Evolutionary conservation across 2,888 invertebrate genomes (phyloP), one percentile per base, ranked within the genome.

Genomic region (Synergus laeviventris): DNA sequence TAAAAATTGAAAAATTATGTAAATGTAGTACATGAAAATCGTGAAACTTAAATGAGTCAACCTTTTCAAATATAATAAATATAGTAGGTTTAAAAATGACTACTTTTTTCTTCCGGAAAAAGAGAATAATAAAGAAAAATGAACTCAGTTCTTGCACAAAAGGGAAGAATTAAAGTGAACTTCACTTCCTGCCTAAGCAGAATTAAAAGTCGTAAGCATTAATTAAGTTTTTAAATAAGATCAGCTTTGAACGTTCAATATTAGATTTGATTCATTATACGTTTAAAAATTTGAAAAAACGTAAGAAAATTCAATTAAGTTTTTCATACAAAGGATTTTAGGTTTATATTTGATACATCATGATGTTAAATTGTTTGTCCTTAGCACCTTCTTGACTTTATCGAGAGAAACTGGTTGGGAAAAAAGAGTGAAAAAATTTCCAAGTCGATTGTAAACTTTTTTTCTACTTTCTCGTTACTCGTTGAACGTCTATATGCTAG

Each of bases 401-500:
- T 12, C 21, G 12, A 56, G 49, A 16, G 9, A n/a, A 56, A 24
- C 12, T 11, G 56, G 21, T 56, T 21, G 11, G 21, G 21, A 56
- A 21, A 31, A 56, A 56, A 56, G 21, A 12, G 11, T 2, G 12
- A 1, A 21, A 24, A 56, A 56, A 49, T 66, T 66, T 16, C 24
- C 24, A 66, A 66, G 42, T 66, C 45, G 45, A 70, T 49, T 70
- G 49, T 49, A 70, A 62, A 24, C 45, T 70, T 49, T 66, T 66
- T 39, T 64, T 64, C 31, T n/a, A 45, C 9, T 31, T 49, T 70
- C 70, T 49, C 70, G 70, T 70, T 70, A 49, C n/a, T 49, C 49
- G 70, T 70, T 36, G 31, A 49, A 49, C 49, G 49, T 70, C 70
- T 70, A 49, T 70, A 70, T 70, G 31, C 31, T 70, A 70, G 70